Evolutionary conservation across 2,888 invertebrate species (phyloP).

Genomic region (Malthinus seriepunctatus): DNA sequence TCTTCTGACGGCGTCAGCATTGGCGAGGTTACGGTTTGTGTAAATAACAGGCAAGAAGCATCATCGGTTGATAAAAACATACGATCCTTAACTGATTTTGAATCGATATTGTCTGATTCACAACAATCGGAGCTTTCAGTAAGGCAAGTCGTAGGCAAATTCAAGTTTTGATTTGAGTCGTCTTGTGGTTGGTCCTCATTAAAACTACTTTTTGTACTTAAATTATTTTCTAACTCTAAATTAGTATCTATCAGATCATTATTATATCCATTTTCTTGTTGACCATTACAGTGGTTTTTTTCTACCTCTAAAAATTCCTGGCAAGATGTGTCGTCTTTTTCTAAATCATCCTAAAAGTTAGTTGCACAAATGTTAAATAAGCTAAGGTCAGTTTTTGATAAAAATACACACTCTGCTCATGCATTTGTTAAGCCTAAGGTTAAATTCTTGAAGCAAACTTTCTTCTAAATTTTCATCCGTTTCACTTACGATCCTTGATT

Average conservation of each 20-base stretch:
- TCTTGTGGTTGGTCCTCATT: slow-evolving; percentile 12
- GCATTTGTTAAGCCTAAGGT: slow-evolving; percentile 54
- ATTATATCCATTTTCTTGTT: slow-evolving; percentile 19
- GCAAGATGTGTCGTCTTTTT: slow-evolving; percentile 26
- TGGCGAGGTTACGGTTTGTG: slow-evolving; percentile 54
- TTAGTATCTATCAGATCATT: slow-evolving; percentile 19
- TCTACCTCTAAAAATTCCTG: too few relatives aligned
- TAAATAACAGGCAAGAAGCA: slow-evolving; percentile 51
- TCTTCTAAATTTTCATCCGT: slow-evolving; percentile 51
- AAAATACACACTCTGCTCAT: slow-evolving; percentile 52
- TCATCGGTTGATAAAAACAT: slow-evolving; percentile 53
- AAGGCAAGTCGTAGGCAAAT: slow-evolving; percentile 33
- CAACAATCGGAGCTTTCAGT: slow-evolving; percentile 28
- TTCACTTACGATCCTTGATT: slow-evolving; percentile 55
- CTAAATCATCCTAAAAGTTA: slow-evolving; percentile 49
- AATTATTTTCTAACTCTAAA: slow-evolving; percentile 18
- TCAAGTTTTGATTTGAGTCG: slow-evolving; percentile 27
- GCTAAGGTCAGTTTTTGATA: neutral
- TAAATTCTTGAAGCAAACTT: slow-evolving; percentile 54
- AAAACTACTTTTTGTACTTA: slow-evolving; percentile 12
- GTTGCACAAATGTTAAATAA: slow-evolving; percentile 20
- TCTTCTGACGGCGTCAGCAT: slow-evolving; percentile 55
- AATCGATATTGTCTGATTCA: slow-evolving; percentile 24
- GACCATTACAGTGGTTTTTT: slow-evolving; percentile 27
- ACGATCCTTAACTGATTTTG: slow-evolving; percentile 48